phyloP scores from a whole-genome alignment of 2,797 vertebrate genomes.

The Alfaro cultratus region DNA sequence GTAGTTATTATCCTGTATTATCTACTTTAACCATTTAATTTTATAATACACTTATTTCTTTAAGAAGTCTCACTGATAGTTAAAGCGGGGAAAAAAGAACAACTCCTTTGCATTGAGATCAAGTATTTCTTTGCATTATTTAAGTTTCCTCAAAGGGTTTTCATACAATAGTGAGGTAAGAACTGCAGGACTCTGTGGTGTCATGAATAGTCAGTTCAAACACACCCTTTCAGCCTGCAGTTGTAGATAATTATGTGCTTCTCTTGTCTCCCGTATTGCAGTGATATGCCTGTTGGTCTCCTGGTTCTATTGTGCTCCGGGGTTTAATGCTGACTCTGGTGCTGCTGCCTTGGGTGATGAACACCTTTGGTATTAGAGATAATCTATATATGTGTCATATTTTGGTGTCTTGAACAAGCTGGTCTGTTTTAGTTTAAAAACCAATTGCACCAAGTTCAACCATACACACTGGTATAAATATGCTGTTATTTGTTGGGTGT shows the following conservation, averaged over 20 bases:
- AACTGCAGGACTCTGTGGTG: not conserved
- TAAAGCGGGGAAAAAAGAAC: too few relatives aligned
- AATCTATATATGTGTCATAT: constrained; percentile 6
- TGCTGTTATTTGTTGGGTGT: not conserved
- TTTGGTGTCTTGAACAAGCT: not conserved
- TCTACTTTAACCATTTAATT: not conserved
- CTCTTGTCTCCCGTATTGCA: constrained; percentile 4
- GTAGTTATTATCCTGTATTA: not conserved
- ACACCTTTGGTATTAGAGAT: not conserved
- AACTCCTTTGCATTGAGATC: not conserved
- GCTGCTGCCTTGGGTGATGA: not conserved
- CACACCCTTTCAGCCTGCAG: not conserved
- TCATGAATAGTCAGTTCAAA: not conserved
- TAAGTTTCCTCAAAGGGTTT: not conserved
- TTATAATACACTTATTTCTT: not conserved
- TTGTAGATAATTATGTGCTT: constrained; percentile 36
- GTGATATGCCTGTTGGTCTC: not conserved
- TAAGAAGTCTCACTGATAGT: not conserved
- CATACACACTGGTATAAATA: not conserved
- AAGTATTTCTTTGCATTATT: not conserved
- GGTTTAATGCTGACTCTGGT: not conserved
- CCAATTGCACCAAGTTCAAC: not conserved
- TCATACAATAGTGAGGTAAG: not conserved
- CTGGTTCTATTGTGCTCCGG: not conserved
- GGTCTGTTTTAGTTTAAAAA: constrained; percentile 20